Evolutionary conservation across 2,888 invertebrate species (phyloP), one percentile per base, ranked within the genome.

Genomic region (Antheraea yamamai): DNA sequence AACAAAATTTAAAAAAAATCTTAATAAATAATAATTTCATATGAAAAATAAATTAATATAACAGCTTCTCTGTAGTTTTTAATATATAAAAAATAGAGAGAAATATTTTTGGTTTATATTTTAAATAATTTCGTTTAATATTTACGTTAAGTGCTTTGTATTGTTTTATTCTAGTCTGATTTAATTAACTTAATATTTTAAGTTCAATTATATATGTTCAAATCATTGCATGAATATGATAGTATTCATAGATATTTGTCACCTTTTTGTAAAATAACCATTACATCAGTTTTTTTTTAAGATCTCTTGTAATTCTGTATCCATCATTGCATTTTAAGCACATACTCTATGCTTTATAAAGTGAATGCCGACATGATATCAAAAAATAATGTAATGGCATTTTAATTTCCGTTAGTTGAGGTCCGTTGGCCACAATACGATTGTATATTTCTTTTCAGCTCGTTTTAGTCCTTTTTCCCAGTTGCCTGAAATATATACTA

Each of bases 391-490:
- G 80, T 79, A 80, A 80, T 79, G 23, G 52, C 12, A 30, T 64
- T 75, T 70, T 58, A 52, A 73, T 73, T 75, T 78, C 77, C 79
- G 76, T 77, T 78, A 76, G n/a, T 70, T 75, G 77, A 75, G 70
- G 75, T 76, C 76, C 72, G 20, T 76, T 52, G 55, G 73, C 75
- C 66, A 72, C 20, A 39, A 72, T 72, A 75, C n/a, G 58, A 35
- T 74, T 72, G 61, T 47, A 68, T 55, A 68, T 55, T 68, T 73
- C 73, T 52, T 84, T 88, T 83, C 87, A 87, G 88, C 85, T 82
- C 82, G 81, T 82, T 82, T 88, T 91, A 92, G 86, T 92, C 92
- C 91, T 92, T 92, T 91, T 92, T 93, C 89, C 87, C 88, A 87
- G 88, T 88, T 83, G 90, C 89, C 93, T 93, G 93, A 84, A 93